Evolutionary conservation across 2,113 vertebrate genomes (phyloP), one percentile per base, ranked within the genome.

Genomic region (Scopus umbretta): DNA sequence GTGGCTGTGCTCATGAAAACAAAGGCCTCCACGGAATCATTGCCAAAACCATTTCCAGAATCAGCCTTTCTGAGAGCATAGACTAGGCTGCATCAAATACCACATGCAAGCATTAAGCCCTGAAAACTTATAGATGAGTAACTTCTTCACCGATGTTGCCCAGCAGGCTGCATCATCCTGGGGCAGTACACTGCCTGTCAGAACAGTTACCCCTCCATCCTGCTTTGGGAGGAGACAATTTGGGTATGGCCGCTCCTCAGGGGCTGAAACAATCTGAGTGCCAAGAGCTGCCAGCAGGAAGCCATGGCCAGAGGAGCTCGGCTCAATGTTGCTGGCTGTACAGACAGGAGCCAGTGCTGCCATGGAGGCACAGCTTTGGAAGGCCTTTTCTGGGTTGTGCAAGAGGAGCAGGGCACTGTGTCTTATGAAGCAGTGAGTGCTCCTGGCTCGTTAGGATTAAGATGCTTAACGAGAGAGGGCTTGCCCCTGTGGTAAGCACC

Each of bases 161-260:
- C 49, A 25, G 2, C 2, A 2, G 11, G 12, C 32, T 82, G 29
- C 17, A 61, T 47, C 52, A 42, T 9, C 43, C 71, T 68, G 32
- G 32, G 19, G 16, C 2, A 1, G 4, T 47, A 8, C 34, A 10
- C 5, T 38, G 38, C 7, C 9, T 21, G 3, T 32, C 1, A 1
- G n/a, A 22, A 32, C 8, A 32, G 32, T 20, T n/a, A 23, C 12
- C 1, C 14, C 15, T 70, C 49, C 23, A 1, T 38, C 36, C 25
- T 49, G 16, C 26, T 82, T 71, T 72, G 58, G 27, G 36, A 84
- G 47, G 22, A 62, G 17, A 75, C 10, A 75, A 65, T 66, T 76
- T 73, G 25, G 18, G 23, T 32, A 55, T 2, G 7, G 12, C 5
- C 0, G 0, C 45, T 85, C 12, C 42, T 91, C 13, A 4, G 8